Evolutionary conservation across 2,888 invertebrate species (phyloP).

Genomic region (Lobophora halterata): DNA sequence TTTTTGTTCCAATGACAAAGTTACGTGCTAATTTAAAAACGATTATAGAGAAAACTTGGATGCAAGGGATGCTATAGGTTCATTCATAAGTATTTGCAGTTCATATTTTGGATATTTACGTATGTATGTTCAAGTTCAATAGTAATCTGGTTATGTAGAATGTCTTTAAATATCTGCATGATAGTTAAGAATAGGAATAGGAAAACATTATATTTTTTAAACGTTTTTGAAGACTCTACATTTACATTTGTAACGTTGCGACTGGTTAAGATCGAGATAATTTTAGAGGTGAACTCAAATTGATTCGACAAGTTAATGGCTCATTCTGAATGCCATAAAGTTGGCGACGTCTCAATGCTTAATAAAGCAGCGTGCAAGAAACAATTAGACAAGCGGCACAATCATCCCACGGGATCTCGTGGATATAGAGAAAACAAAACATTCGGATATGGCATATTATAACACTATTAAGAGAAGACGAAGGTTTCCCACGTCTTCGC

Average conservation of each 20-base stretch:
- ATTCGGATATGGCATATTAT: slow-evolving; percentile 48
- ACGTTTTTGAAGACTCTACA: slow-evolving; percentile 9
- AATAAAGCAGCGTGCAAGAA: slow-evolving; percentile 78
- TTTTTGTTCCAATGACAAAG: slow-evolving; percentile 21
- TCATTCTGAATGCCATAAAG: slow-evolving; percentile 77
- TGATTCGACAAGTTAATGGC: slow-evolving; percentile 77
- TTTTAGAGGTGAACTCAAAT: slow-evolving; percentile 61
- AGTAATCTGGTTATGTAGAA: too few relatives aligned
- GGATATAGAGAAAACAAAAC: slow-evolving; percentile 31
- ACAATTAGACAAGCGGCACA: slow-evolving; percentile 77
- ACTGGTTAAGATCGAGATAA: slow-evolving; percentile 45
- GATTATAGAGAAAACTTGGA: background rate
- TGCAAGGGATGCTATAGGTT: too few relatives aligned
- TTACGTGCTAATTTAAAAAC: slow-evolving; percentile 7
- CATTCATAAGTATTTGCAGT: too few relatives aligned
- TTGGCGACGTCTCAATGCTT: slow-evolving; percentile 72
- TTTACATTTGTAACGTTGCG: slow-evolving; percentile 14
- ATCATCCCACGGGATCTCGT: slow-evolving; percentile 55
- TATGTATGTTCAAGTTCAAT: too few relatives aligned
- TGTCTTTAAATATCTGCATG: too few relatives aligned
- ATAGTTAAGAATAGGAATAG: too few relatives aligned
- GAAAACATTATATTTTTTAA: background rate
- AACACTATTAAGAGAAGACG: too few relatives aligned
- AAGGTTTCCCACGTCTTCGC: too few relatives aligned
- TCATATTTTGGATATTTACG: too few relatives aligned